Base-by-base conservation (phyloP, 2,797 vertebrate species). In the Acrossocheilus fasciatus region DNA sequence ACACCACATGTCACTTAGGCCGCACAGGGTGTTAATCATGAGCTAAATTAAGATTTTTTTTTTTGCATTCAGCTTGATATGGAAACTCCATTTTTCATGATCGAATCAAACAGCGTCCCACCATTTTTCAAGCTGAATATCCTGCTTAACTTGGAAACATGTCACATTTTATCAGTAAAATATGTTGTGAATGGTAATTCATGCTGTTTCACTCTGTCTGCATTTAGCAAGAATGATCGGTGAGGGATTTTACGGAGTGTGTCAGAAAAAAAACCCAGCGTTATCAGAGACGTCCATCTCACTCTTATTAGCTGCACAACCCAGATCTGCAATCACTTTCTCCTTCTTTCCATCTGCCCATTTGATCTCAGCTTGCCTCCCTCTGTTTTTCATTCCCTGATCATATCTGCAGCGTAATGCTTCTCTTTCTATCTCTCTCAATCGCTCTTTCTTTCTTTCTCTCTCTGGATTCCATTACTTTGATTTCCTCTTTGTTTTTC, bases 381-480 rank as follows among this genome's bases (percentile, higher is more conserved):
- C 41, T 66, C 78, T 86, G 88, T 83, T 80, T 90, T 66, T 82
- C 30, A 79, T 80, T 87, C 78, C 23, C 50, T 68, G 72, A 87
- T 86, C 82, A 68, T 81, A 89, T 85, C 87, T 84, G 78, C 64
- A 72, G 36, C 34, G 3, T 80, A 52, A 72, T 52, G 43, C 50
- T 47, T 87, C 57, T 74, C 73, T 75, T 77, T 78, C 36, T 69
- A 50, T 83, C 23, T 70, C 68, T 74, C 70, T 82, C 69, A 43
- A 52, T 82, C 50, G 20, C 68, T 17, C 82, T 18, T 26, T 34
- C 36, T 83, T 15, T 34, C 43, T 84, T 14, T 45, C 34, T 91
- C 73, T 86, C 89, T 92, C 92, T 92, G 92, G 92, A 92, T 89
- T 93, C 88, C 88, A 94, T 94, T 94, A 93, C 85, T 88, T 72